These are phyloP conservation scores for Merodon equestris DNA, from an alignment of 2,888 invertebrate species.

Conservation along the genomic window DNA sequence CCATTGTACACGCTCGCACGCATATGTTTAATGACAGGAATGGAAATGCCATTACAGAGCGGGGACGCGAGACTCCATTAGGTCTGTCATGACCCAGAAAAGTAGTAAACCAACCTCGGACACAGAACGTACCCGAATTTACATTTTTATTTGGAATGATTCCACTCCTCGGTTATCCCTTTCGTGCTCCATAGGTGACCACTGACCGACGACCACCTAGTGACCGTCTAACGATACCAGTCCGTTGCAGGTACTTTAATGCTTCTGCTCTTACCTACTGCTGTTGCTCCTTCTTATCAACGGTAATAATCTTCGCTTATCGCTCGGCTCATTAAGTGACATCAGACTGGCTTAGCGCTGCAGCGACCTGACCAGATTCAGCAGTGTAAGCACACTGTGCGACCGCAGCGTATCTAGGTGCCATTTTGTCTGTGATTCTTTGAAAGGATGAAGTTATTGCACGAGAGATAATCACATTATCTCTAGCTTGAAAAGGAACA, in stretches of 20 bases:
- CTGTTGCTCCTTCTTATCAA: conserved; percentile 54
- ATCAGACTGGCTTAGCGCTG: conserved; percentile 42
- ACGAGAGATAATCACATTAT: conserved; percentile 29
- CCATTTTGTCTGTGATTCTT: conserved; percentile 59
- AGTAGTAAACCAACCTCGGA: conserved; percentile 56
- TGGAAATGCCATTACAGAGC: conserved; percentile 38
- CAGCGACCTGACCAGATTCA: background rate
- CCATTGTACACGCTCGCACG: conserved; percentile 38
- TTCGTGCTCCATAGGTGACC: conserved; percentile 21
- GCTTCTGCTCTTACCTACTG: conserved; percentile 7
- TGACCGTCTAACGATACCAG: conserved; percentile 23
- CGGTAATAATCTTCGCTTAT: conserved; percentile 57
- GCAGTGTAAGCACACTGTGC: background rate
- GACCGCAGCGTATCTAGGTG: conserved; percentile 36
- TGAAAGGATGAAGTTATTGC: conserved; percentile 26
- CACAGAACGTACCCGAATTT: conserved; percentile 45
- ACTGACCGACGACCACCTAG: conserved; percentile 57
- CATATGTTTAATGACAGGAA: conserved; percentile 24
- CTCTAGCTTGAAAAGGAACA: conserved; percentile 25
- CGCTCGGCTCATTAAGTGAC: conserved; percentile 62
- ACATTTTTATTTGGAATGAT: conserved; percentile 65
- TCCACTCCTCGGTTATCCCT: conserved; percentile 26
- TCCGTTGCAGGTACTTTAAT: conserved; percentile 41
- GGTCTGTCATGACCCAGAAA: conserved; percentile 67
- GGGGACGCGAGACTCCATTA: conserved; percentile 49